Base-by-base conservation (phyloP, 2,113 vertebrate species). In the Orthonyx spaldingii region DNA sequence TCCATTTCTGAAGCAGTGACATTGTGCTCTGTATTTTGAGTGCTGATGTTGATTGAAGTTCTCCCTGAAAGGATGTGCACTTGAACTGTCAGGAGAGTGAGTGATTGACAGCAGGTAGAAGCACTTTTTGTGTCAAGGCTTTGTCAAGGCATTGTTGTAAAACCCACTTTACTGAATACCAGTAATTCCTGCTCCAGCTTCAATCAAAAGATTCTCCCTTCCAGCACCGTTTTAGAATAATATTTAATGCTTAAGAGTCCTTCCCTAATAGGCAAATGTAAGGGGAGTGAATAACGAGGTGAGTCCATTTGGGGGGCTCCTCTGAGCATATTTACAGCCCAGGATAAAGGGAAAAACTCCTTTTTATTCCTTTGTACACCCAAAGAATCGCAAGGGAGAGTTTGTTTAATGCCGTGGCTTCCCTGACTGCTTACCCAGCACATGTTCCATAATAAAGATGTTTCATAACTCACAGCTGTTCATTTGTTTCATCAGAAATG, bases 61-160 rank as follows among this genome's bases (percentile, higher is more conserved):
- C 97, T 94, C 97, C 86, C 96, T 96, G 97, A 95, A 97, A 97
- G 78, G 92, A 95, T 93, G 94, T 97, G 96, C 87, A 92, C 97
- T 98, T 98, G 98, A 98, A 96, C 95, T 97, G 97, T 97, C 97
- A 97, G 79, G 85, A 96, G 91, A 94, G 91, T 71, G 92, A 97
- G 77, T 97, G 97, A 98, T 97, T 97, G 97, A 96, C 97, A 96
- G 96, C 89, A 77, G 87, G 46, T 86, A 59, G 41, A 91, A 95
- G 96, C 92, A 97, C 97, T 96, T 89, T 91, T 94, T 94, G 96
- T 98, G 98, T 98, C 98, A 98, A 98, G 98, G 98, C 93, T 98
- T 97, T 98, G 97, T 98, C 95, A 97, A 85, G 85, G 86, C 93
- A 79, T 97, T 96, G 93, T 94, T 93, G 82, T 87, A 64, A 96